phyloP scores from a whole-genome alignment of 2,113 vertebrate species.

The Rhinopomastus cyanomelas region DNA sequence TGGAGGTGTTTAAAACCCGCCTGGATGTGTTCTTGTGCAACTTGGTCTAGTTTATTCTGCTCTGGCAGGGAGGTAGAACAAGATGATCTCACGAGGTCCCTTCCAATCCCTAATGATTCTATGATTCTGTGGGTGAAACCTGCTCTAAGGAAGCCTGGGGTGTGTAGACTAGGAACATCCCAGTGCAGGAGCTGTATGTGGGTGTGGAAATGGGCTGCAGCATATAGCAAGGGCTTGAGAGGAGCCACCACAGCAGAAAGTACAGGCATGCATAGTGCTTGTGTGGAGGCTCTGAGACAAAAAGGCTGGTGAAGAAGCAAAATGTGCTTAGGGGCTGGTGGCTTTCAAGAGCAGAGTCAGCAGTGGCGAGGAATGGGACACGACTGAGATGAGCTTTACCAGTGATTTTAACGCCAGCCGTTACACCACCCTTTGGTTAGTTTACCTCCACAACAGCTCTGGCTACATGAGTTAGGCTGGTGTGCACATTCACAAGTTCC shows the following conservation, averaged over 20 bases:
- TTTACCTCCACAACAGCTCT: background rate
- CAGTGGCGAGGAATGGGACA: background rate
- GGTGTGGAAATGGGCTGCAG: background rate
- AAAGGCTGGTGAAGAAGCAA: background rate
- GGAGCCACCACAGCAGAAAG: background rate
- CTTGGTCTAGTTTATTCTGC: too few species aligned
- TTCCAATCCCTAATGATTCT: too few species aligned
- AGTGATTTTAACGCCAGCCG: background rate
- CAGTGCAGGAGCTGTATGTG: background rate
- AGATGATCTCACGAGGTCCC: too few species aligned
- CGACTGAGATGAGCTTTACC: background rate
- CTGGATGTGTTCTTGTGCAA: too few species aligned
- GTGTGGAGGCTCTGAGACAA: background rate
- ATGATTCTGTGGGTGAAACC: background rate
- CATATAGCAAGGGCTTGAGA: background rate
- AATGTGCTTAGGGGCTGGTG: background rate
- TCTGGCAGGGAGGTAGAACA: too few species aligned
- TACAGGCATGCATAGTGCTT: fast-evolving
- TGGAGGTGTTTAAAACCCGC: too few species aligned
- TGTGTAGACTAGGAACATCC: background rate
- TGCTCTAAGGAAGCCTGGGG: too few species aligned
- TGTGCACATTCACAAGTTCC: background rate
- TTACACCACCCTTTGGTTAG: background rate
- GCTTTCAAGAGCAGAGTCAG: background rate
- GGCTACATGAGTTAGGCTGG: background rate